Percentiles rank a stretch among this genome's conserved stretches.
Conservation (phyloP, 2,888 invertebrate species). For the Nephrocerus scutellatus region DNA sequence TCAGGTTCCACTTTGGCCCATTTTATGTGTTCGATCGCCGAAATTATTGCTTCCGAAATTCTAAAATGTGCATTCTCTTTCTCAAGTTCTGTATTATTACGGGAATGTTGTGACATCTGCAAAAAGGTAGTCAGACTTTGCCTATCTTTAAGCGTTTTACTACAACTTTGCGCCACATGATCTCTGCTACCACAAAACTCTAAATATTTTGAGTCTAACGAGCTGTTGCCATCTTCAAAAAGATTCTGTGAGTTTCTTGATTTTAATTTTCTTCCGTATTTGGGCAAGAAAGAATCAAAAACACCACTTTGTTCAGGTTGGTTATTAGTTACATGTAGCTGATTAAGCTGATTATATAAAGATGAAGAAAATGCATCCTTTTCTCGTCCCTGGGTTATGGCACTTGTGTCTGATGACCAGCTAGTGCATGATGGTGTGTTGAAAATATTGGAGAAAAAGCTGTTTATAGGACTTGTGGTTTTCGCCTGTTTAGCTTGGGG, state of each 20-base stretch:
- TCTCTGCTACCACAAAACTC: conserved; percentile 15
- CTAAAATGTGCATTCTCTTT: conserved; percentile 82
- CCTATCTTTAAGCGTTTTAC: too few species aligned
- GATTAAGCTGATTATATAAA: too few species aligned
- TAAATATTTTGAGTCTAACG: too few species aligned
- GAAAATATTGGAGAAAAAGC: conserved; percentile 37
- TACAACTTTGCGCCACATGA: too few species aligned
- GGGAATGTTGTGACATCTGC: conserved; percentile 62
- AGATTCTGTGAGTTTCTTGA: conserved; percentile 32
- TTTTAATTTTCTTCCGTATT: conserved; percentile 41
- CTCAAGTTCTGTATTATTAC: conserved; percentile 68
- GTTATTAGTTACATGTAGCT: too few species aligned
- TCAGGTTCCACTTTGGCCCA: conserved; percentile 50
- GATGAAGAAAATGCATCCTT: too few species aligned
- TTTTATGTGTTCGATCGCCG: conserved; percentile 70
- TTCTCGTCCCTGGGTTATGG: too few species aligned
- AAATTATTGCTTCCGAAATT: conserved; percentile 75
- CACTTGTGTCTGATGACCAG: too few species aligned
- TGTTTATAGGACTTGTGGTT: conserved; percentile 32
- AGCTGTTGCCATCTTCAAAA: conserved; percentile 37
- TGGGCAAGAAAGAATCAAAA: conserved; percentile 37
- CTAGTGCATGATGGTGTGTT: conserved; percentile 35
- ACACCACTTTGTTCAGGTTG: too few species aligned
- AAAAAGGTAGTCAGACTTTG: conserved; percentile 68
- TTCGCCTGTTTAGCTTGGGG: too few species aligned